These are phyloP conservation scores for Masticophis lateralis DNA, from an alignment of 2,797 vertebrate genomes.

Conservation along the genomic window DNA sequence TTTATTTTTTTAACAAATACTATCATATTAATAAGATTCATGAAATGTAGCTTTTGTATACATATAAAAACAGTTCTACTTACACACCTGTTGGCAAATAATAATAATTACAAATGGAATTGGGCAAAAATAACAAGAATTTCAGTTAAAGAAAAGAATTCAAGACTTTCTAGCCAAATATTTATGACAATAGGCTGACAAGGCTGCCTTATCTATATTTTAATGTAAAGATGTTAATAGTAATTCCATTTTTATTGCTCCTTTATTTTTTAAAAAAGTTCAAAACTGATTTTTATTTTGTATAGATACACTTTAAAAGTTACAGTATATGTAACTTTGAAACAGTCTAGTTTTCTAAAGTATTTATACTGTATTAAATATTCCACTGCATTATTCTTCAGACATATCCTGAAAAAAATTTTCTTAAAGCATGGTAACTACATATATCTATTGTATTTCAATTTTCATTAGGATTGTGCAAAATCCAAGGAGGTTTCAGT, in stretches of 20 bases:
- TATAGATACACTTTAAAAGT: background rate
- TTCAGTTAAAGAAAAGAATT: constrained; percentile 60
- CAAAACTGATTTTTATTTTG: background rate
- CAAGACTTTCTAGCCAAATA: constrained; percentile 58
- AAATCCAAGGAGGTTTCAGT: background rate
- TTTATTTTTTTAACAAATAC: constrained; percentile 38
- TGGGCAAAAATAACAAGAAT: constrained; percentile 60
- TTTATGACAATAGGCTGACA: constrained; percentile 57
- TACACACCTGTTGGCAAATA: constrained; percentile 50
- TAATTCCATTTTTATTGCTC: constrained; percentile 4
- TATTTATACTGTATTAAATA: background rate
- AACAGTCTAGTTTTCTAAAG: background rate
- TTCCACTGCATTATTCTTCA: background rate
- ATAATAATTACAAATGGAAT: constrained; percentile 57
- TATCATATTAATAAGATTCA: constrained; percentile 55
- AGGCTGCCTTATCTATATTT: constrained; percentile 45
- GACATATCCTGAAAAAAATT: background rate
- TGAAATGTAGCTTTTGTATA: constrained; percentile 55
- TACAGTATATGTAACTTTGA: background rate
- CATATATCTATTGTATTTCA: background rate
- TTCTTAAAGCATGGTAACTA: background rate
- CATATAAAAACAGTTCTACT: constrained; percentile 43
- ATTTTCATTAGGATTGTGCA: background rate
- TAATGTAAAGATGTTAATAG: constrained; percentile 41
- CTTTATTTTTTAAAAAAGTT: background rate